phyloP scores from a whole-genome alignment of 2,113 vertebrate genomes.

The Sylvietta virens region DNA sequence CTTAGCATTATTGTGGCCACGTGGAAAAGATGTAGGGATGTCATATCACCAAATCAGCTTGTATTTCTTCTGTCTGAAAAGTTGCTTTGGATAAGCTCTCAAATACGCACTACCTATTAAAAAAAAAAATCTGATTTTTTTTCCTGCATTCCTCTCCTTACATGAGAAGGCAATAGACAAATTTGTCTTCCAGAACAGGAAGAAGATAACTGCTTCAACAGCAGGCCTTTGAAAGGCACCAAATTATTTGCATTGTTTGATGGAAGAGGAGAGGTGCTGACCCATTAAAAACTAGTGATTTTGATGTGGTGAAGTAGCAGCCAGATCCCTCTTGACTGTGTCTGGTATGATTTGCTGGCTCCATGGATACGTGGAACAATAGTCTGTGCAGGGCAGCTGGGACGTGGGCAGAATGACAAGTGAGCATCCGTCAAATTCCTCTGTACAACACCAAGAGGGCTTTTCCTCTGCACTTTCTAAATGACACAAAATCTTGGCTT shows the following conservation, averaged over 20 bases:
- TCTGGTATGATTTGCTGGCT: not conserved
- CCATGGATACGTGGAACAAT: constrained; percentile 7
- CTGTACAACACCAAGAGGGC: not conserved
- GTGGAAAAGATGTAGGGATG: not conserved
- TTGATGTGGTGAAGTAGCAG: not conserved
- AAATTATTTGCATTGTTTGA: not conserved
- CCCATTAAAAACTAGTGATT: not conserved
- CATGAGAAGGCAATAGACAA: not conserved
- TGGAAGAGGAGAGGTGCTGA: not conserved
- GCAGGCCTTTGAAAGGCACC: not conserved
- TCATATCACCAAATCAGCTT: not conserved
- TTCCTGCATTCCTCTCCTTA: not conserved
- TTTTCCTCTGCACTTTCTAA: not conserved
- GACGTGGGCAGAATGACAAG: constrained; percentile 45
- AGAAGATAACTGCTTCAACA: not conserved
- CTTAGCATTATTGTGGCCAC: not conserved
- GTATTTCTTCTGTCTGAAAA: not conserved
- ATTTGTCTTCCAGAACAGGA: not conserved
- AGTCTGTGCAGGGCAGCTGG: constrained; percentile 8
- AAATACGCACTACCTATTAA: not conserved
- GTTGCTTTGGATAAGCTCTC: not conserved
- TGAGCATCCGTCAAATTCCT: not conserved
- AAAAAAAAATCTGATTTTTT: not conserved
- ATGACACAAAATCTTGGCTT: not conserved
- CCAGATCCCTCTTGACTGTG: not conserved